Evolutionary conservation across 2,888 invertebrate genomes (phyloP), one percentile per base, ranked within the genome.

Genomic region (Zele albiditarsus): DNA sequence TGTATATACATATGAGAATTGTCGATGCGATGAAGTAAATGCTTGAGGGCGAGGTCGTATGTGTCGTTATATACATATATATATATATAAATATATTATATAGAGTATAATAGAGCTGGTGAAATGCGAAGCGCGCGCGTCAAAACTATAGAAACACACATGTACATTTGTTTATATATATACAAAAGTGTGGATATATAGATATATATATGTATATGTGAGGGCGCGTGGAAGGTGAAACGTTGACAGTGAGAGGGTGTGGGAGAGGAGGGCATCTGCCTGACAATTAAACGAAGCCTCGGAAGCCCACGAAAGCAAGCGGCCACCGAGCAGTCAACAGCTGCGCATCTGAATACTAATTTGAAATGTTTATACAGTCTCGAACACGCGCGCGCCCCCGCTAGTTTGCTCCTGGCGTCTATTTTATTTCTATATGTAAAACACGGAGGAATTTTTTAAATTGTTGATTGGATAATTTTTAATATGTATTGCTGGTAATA

Each of bases 201-300:
- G 16, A 23, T 23, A 74, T 75, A 27, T 70, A 57, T 71, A 25
- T 57, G 28, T 28, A 42, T 49, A 71, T 62, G 69, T 69, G 68
- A 75, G 66, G 74, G 68, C 76, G 58, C 53, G 70, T 74, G 77
- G 71, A 75, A 75, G 80, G 77, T 60, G 79, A 77, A 78, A 71
- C 75, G 75, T 66, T 63, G 74, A 63, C 68, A 62, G 68, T 25
- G 74, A 70, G 74, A 70, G 71, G 79, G 68, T 73, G 78, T 67
- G 71, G 76, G 65, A 77, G 75, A 79, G 78, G 83, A 82, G 85
- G 85, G 87, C 87, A 88, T 87, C 88, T 88, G 88, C 84, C 84
- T 86, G 82, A 87, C 88, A 87, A 88, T 88, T 88, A 88, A 88
- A 86, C 87, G 88, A 88, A 88, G 88, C 86, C 88, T 86, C 84